Conservation (phyloP, 1,140 invertebrate genomes). For the Drosophila repleta region DNA sequence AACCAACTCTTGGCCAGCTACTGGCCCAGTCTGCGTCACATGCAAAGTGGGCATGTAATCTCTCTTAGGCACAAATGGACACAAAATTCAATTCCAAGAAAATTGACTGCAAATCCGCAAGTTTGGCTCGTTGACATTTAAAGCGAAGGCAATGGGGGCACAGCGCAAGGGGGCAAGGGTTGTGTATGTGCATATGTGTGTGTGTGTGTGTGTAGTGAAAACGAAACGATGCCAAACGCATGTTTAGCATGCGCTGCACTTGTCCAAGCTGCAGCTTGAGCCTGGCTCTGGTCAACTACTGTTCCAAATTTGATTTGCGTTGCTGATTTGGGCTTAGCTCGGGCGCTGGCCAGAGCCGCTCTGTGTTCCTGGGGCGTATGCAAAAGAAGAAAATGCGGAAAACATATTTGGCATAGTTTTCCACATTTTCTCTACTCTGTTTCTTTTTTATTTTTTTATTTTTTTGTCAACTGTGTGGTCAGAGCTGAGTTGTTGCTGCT, state of each 20-base stretch:
- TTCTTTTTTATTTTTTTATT: neutral
- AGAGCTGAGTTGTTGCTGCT: constrained; percentile 11
- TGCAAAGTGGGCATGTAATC: constrained; percentile 57
- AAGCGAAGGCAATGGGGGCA: constrained; percentile 20
- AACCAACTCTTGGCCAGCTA: neutral
- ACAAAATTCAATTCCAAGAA: constrained; percentile 77
- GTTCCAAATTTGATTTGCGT: constrained; percentile 80
- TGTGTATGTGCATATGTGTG: neutral
- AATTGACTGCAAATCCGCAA: constrained; percentile 70
- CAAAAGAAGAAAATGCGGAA: constrained; percentile 68
- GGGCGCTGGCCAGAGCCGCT: constrained; percentile 5
- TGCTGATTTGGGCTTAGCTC: constrained; percentile 63
- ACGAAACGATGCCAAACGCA: constrained; percentile 76
- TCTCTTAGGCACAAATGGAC: constrained; percentile 57
- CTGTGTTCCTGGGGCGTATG: constrained; percentile 55
- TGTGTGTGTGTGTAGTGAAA: constrained; percentile 33
- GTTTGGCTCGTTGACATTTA: constrained; percentile 53
- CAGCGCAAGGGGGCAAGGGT: constrained; percentile 9
- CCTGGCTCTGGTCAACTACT: constrained; percentile 60
- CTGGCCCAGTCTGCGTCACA: constrained; percentile 16
- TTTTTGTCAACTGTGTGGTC: constrained; percentile 46
- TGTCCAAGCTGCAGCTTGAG: constrained; percentile 35
- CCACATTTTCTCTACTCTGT: constrained; percentile 18
- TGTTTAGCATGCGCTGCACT: constrained; percentile 71
- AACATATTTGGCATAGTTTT: constrained; percentile 78